These are phyloP conservation scores for Limnothrissa miodon DNA, from an alignment of 2,113 vertebrate genomes.

Conservation along the genomic window DNA sequence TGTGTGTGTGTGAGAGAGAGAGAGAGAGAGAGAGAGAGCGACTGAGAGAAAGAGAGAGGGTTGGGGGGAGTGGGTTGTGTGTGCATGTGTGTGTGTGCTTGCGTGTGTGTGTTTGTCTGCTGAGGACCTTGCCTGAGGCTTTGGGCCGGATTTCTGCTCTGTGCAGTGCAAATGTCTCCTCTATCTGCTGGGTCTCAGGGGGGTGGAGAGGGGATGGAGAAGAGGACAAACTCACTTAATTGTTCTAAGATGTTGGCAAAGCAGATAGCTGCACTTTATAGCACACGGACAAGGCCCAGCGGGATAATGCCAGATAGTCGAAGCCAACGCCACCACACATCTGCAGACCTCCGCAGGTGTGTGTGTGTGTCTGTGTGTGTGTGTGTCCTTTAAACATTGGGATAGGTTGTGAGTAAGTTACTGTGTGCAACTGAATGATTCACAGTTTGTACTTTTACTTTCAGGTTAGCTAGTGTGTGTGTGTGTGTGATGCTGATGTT, in stretches of 20 bases:
- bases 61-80: not conserved
- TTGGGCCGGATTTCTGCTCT: conserved; percentile 64
- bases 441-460: too few relatives aligned
- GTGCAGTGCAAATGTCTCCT: conserved; percentile 46
- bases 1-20: not conserved
- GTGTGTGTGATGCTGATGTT: not conserved
- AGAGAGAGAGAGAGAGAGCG: too few relatives aligned
- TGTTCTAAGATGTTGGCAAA: conserved; percentile 70
- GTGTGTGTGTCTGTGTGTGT: conserved; percentile 19
- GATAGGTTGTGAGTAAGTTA: not conserved
- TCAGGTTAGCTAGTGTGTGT: not conserved
- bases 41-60: not conserved
- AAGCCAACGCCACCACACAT: not conserved
- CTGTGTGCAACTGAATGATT: not conserved
- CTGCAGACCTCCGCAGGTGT: not conserved
- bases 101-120: conserved; percentile 36
- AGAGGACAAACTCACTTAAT: conserved; percentile 61
- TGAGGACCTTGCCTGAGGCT: conserved; percentile 73
- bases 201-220: conserved; percentile 32
- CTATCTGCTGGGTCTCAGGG: conserved; percentile 31
- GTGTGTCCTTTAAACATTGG: not conserved
- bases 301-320: not conserved
- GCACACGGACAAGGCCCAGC: not conserved
- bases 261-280: conserved; percentile 45
- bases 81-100: not conserved